These are phyloP conservation scores for Lepus townsendii DNA, from an alignment of 2,797 vertebrate species.

Conservation along the genomic window DNA sequence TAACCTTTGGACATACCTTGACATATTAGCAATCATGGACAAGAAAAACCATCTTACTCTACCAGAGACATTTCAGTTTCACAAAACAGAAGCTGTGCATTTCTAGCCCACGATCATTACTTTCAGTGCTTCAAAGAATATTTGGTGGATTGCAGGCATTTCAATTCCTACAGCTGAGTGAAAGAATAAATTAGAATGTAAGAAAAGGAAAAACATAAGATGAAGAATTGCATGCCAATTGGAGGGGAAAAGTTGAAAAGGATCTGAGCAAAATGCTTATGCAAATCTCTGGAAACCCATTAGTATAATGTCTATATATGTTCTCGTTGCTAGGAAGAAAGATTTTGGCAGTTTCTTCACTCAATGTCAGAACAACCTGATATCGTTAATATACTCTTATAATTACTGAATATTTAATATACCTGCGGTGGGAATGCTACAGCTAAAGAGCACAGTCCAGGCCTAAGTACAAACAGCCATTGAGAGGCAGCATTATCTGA, in stretches of 20 bases:
- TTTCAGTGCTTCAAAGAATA: not conserved
- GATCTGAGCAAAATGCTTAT: not conserved
- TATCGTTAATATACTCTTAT: not conserved
- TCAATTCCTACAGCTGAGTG: not conserved
- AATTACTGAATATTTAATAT: not conserved
- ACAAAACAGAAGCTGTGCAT: not conserved
- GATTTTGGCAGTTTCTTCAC: not conserved
- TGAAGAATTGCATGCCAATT: not conserved
- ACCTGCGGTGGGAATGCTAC: not conserved
- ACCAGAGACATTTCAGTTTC: not conserved
- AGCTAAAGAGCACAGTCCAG: not conserved
- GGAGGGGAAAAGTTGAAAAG: not conserved
- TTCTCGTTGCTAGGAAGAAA: not conserved
- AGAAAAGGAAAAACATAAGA: not conserved
- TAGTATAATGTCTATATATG: not conserved
- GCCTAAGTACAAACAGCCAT: not conserved
- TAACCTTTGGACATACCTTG: not conserved
- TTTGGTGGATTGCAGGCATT: not conserved
- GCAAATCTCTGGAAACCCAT: not conserved
- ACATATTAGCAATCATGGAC: not conserved
- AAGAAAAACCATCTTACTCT: not conserved
- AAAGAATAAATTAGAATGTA: not conserved
- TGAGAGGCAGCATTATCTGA: not conserved
- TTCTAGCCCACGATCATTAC: not conserved
- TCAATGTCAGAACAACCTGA: not conserved